Evolutionary conservation across 1,140 invertebrate genomes (phyloP).

Genomic region (Eciton burchellii): DNA sequence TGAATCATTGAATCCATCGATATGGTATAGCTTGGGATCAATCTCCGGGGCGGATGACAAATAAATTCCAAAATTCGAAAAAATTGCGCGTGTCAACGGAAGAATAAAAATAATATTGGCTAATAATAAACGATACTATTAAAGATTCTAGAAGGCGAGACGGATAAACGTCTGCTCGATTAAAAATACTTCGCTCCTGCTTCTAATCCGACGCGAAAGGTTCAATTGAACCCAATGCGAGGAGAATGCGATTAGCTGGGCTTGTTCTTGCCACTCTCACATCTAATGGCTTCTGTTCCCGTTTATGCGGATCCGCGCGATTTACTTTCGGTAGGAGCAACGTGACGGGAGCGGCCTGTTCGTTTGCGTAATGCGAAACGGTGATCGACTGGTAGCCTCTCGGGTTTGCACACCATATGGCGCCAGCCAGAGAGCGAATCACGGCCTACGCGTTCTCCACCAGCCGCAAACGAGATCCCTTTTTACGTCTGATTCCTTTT

Average conservation of each 20-base stretch:
- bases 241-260: slow-evolving; percentile 24
- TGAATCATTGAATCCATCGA: neutral
- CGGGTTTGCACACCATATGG: slow-evolving; percentile 60
- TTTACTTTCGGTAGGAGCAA: neutral
- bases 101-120: neutral
- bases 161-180: too few relatives aligned
- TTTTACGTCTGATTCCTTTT: slow-evolving; percentile 59
- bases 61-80: neutral
- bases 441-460: slow-evolving; percentile 27
- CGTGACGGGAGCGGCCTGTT: slow-evolving; percentile 26
- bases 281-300: slow-evolving; percentile 26
- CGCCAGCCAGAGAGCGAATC: slow-evolving; percentile 59
- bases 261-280: slow-evolving; percentile 17
- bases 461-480: slow-evolving; percentile 53
- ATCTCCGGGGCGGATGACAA: neutral
- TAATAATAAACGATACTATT: slow-evolving; percentile 25
- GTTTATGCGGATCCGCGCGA: slow-evolving; percentile 43
- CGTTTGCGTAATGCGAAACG: slow-evolving; percentile 62
- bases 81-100: neutral
- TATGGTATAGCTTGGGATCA: too few relatives aligned
- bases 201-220: neutral
- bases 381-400: slow-evolving; percentile 55
- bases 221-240: neutral
- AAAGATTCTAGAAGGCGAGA: neutral
- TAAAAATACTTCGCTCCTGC: neutral